A percentile compares a stretch with the other conserved stretches of the same genome.
Evolutionary conservation across 2,888 invertebrate genomes (phyloP).

Genomic region (Chymomyza fuscimana): DNA sequence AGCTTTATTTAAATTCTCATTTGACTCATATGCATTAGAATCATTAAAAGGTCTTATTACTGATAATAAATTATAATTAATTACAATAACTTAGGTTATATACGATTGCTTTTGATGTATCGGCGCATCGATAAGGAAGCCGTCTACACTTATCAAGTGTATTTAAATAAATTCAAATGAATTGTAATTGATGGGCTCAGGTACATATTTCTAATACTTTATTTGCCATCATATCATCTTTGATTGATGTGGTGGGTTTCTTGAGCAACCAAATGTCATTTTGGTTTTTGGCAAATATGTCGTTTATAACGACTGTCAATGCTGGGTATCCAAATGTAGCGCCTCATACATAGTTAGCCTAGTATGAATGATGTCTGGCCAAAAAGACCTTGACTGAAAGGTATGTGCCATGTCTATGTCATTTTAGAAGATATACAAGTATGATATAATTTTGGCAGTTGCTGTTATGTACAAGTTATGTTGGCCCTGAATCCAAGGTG

Average conservation of each 20-base stretch:
- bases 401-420: background rate
- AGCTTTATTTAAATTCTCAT: constrained; percentile 44
- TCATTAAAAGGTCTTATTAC: constrained; percentile 36
- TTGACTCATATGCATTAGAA: constrained; percentile 62
- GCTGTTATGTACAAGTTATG: too few relatives aligned
- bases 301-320: background rate
- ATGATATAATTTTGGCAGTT: background rate
- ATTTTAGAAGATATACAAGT: background rate
- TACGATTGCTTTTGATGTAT: constrained; percentile 4
- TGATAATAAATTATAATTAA: constrained; percentile 63
- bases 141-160: constrained; percentile 53
- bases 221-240: background rate
- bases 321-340: background rate
- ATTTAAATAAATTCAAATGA: constrained; percentile 72
- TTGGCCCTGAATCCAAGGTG: background rate
- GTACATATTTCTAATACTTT: constrained; percentile 10
- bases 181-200: constrained; percentile 63
- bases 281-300: background rate
- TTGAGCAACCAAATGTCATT: background rate
- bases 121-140: background rate
- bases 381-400: background rate
- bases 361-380: background rate
- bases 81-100: constrained; percentile 38
- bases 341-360: background rate
- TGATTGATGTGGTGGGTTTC: background rate